Evolutionary conservation across 2,888 invertebrate species (phyloP).

Genomic region (Hipparchia semele): DNA sequence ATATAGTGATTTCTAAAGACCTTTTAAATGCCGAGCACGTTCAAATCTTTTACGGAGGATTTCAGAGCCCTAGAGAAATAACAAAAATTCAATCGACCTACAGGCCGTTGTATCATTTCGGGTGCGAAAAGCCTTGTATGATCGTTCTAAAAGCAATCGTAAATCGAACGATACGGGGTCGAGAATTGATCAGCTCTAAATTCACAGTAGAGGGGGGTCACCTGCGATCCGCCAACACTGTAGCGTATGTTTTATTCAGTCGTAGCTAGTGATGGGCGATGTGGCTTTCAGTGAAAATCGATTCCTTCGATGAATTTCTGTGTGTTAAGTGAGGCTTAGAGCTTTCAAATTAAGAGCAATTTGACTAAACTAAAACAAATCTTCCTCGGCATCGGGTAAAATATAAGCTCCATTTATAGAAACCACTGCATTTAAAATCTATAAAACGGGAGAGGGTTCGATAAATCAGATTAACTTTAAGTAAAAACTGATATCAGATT

Average conservation of each 20-base stretch:
- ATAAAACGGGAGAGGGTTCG: not conserved
- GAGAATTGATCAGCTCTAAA: constrained; percentile 25
- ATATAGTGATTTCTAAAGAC: constrained; percentile 21
- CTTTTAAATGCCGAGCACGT: constrained; percentile 20
- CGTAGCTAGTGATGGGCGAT: constrained; percentile 23
- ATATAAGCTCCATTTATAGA: not conserved
- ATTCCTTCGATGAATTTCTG: constrained; percentile 12
- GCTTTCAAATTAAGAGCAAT: not conserved
- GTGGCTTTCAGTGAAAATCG: constrained; percentile 22
- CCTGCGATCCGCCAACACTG: constrained; percentile 40
- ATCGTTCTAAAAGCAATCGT: constrained; percentile 22
- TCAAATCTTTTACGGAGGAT: constrained; percentile 23
- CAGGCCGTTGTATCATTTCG: constrained; percentile 24
- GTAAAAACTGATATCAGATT: not conserved
- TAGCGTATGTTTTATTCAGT: constrained; percentile 49
- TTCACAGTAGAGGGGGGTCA: constrained; percentile 42
- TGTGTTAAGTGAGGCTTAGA: not conserved
- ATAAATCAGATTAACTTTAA: not conserved
- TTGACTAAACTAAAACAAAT: not conserved
- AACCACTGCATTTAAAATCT: not conserved
- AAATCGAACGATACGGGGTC: constrained; percentile 18
- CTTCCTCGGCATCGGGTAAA: not conserved
- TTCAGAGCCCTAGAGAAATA: constrained; percentile 23
- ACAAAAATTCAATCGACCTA: constrained; percentile 30
- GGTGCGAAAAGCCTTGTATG: constrained; percentile 1